phyloP scores from a whole-genome alignment of 2,113 vertebrate genomes.

The Bufo bufo region DNA sequence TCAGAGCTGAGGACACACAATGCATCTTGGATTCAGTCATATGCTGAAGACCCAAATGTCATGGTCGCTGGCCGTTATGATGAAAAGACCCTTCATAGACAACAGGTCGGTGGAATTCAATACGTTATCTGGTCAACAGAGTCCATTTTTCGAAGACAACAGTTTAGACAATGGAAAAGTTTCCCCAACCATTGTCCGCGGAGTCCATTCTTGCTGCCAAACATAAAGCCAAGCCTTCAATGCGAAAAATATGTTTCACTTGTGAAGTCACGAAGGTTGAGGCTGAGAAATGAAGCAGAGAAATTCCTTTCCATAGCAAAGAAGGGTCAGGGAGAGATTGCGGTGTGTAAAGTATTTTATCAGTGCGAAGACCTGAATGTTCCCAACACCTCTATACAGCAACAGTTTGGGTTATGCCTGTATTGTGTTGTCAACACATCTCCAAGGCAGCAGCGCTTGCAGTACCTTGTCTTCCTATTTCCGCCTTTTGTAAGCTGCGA shows the following conservation, averaged over 20 bases:
- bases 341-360: background rate
- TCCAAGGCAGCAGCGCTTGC: conserved; percentile 24
- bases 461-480: conserved; percentile 1
- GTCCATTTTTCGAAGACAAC: background rate
- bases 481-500: conserved; percentile 2
- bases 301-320: background rate
- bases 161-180: conserved; percentile 6
- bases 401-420: conserved; percentile 6
- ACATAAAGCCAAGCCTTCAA: background rate
- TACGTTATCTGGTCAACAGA: background rate
- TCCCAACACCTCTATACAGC: conserved; percentile 1
- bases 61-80: background rate
- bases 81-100: background rate
- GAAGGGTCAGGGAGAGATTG: background rate
- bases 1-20: background rate
- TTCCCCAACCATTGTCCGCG: background rate
- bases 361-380: background rate
- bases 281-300: background rate
- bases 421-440: conserved; percentile 24
- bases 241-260: background rate
- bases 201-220: background rate
- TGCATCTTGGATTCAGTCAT: background rate
- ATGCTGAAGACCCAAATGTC: background rate
- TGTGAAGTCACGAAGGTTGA: background rate
- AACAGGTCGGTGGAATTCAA: background rate